Evolutionary conservation across 2,888 invertebrate species (phyloP).

Genomic region (Eristalinus aeneus): DNA sequence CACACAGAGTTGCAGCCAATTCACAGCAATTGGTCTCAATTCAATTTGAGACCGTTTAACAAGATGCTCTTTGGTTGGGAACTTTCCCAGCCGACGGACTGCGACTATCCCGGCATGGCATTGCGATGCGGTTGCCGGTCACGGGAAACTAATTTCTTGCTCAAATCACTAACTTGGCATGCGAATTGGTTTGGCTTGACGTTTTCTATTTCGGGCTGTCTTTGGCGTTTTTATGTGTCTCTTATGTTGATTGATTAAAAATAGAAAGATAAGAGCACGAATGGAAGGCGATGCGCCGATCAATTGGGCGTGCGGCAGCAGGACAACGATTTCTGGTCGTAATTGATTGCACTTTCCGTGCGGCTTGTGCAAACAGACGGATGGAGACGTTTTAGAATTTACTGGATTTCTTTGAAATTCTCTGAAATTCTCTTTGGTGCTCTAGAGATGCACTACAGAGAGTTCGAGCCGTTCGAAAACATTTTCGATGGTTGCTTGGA

Average conservation of each 20-base stretch:
- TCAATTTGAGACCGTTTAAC: constrained; percentile 25
- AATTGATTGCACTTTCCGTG: constrained; percentile 14
- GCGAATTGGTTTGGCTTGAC: neutral
- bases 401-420: constrained; percentile 20
- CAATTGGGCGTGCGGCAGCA: neutral
- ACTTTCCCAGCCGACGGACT: neutral
- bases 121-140: constrained; percentile 7
- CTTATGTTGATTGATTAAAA: constrained; percentile 37
- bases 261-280: constrained; percentile 17
- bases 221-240: neutral
- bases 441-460: too few species aligned
- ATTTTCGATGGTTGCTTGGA: neutral
- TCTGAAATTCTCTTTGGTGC: neutral
- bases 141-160: constrained; percentile 27
- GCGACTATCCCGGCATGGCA: neutral
- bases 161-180: constrained; percentile 30
- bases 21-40: constrained; percentile 39
- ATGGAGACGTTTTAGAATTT: neutral
- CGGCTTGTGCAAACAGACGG: constrained; percentile 15
- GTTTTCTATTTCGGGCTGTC: neutral
- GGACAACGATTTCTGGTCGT: neutral
- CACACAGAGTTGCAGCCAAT: constrained; percentile 18
- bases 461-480: neutral
- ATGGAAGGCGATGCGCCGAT: neutral
- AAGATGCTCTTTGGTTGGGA: neutral